Evolutionary conservation across 2,888 invertebrate species (phyloP).

Genomic region (Carabus problematicus): DNA sequence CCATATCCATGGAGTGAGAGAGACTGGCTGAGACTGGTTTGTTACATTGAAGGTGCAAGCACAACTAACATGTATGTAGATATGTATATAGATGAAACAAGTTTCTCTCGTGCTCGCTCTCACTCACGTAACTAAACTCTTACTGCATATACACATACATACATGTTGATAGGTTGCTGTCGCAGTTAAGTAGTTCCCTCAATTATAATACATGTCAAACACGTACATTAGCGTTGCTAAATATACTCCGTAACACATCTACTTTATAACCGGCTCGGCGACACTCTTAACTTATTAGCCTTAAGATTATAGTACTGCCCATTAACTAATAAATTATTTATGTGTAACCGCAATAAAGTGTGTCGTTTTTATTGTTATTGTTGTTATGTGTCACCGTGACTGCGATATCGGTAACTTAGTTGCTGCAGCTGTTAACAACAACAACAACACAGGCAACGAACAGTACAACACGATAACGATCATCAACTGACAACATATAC

Average conservation of each 20-base stretch:
- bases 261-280: slow-evolving; percentile 54
- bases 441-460: slow-evolving; percentile 21
- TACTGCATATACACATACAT: slow-evolving; percentile 18
- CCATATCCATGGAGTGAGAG: slow-evolving; percentile 8
- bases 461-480: slow-evolving; percentile 1
- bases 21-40: not conserved
- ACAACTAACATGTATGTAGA: too few species aligned
- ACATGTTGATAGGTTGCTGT: slow-evolving; percentile 57
- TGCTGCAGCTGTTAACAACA: slow-evolving; percentile 43
- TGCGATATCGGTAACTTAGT: slow-evolving; percentile 37
- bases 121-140: too few species aligned
- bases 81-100: too few species aligned
- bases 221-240: slow-evolving; percentile 58
- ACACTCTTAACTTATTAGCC: slow-evolving; percentile 54
- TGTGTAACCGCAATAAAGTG: slow-evolving; percentile 54
- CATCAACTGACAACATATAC: not conserved
- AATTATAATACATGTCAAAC: slow-evolving; percentile 58
- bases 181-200: slow-evolving; percentile 57
- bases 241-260: slow-evolving; percentile 56
- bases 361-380: slow-evolving; percentile 57
- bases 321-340: slow-evolving; percentile 58
- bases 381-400: slow-evolving; percentile 54
- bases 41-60: too few species aligned
- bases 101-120: too few species aligned
- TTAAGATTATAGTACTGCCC: slow-evolving; percentile 56